Base-by-base conservation (phyloP, 2,797 vertebrate genomes). In the Artibeus lituratus region DNA sequence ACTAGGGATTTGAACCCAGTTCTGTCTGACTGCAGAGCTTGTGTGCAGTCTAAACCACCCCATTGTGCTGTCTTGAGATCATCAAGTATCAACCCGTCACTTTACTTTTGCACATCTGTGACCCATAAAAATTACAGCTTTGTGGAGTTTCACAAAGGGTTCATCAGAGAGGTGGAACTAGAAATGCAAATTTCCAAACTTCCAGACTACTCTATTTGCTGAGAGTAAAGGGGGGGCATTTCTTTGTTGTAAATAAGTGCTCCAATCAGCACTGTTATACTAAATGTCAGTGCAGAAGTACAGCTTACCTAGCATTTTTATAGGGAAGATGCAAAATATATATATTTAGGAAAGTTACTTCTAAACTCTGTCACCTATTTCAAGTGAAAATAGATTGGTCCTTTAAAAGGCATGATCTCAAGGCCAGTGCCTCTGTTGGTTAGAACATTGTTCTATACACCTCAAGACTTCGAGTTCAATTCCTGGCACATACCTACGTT, bases 311-410 rank as follows among this genome's bases (percentile, higher is more conserved):
- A 70, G 35, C 21, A 29, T 72, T 94, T 91, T 94, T 82, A 80
- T 7, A 51, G 57, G 42, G 76, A 67, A 83, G 7, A 37, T 1
- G 9, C 84, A 5, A 37, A 55, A 51, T 85, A 26, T 35, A 29
- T 69, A 4, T 70, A 18, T 70, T 91, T 89, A 88, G 37, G 29
- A 94, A 94, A 94, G 70, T 74, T 94, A n/a, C 44, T 76, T 88
- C n/a, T 18, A 59, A 76, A 74, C 67, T 47, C 44, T 47, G 59
- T 55, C 47, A 85, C 9, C 35, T 62, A 42, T 70, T 92, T 85
- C 78, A 85, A 70, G 32, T 87, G 65, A 69, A 95, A 95, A 76
- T 21, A 57, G 9, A 47, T 35, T 35, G 42, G 29, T 26, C 62
- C 24, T 62, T 67, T 37, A 44, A 77, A 81, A 84, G 32, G 11